A percentile compares a stretch with the other conserved stretches of the same genome.
These are phyloP conservation scores for Ceratoteleas bidentatus DNA, from an alignment of 1,140 invertebrate species.

Conservation along the genomic window DNA sequence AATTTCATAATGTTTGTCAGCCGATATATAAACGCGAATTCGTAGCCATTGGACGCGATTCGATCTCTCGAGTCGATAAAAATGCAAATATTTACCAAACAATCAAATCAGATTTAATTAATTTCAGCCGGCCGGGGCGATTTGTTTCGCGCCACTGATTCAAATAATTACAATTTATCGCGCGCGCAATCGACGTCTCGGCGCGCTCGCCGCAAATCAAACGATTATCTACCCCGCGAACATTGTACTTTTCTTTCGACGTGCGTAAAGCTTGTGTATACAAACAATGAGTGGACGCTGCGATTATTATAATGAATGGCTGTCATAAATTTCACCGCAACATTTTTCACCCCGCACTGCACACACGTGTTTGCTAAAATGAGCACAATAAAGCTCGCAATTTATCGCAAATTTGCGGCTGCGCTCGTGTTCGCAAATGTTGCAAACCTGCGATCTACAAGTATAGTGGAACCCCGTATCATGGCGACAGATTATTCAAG, in stretches of 20 bases:
- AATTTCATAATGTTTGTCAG: no score
- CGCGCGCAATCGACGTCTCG: slow-evolving; percentile 5
- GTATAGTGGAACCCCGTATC: no score
- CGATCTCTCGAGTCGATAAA: background rate
- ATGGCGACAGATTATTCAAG: no score
- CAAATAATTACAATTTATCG: slow-evolving; percentile 54
- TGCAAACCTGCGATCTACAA: no score
- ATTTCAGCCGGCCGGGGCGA: slow-evolving; percentile 2
- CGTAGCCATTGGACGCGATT: no score
- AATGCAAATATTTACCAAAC: slow-evolving; percentile 3
- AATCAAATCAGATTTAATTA: slow-evolving; percentile 30
- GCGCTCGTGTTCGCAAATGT: slow-evolving; percentile 18
- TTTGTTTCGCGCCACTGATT: slow-evolving; percentile 32
- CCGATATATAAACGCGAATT: no score
- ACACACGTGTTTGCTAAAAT: slow-evolving; percentile 44
- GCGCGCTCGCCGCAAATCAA: slow-evolving; percentile 33
- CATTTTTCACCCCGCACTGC: slow-evolving; percentile 31
- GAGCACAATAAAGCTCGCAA: slow-evolving; percentile 40
- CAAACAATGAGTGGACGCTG: slow-evolving; percentile 53
- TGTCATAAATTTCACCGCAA: slow-evolving; percentile 61
- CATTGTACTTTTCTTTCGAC: slow-evolving; percentile 30
- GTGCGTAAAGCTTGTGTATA: slow-evolving; percentile 46
- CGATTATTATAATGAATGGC: slow-evolving; percentile 60
- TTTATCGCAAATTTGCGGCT: slow-evolving; percentile 57
- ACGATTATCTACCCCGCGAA: slow-evolving; percentile 40